Evolutionary conservation across 2,888 invertebrate species (phyloP), one percentile per base, ranked within the genome.

Genomic region (Spodoptera exigua): DNA sequence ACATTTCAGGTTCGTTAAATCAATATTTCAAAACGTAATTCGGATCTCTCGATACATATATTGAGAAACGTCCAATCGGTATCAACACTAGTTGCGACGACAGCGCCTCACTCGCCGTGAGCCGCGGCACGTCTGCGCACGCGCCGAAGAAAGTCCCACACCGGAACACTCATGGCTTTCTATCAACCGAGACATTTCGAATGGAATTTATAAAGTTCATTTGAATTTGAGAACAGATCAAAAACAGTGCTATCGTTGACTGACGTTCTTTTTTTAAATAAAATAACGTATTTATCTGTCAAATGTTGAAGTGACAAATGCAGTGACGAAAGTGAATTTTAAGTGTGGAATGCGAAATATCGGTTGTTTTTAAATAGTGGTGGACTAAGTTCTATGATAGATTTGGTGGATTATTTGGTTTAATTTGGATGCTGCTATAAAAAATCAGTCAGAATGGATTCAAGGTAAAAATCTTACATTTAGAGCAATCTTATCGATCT

Each of bases 161-260:
- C 82, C 86, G 84, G 86, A 85, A 87, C 84, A 83, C 83, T 76
- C 74, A 74, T 79, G 78, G 86, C 91, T 93, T 93, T 93, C 92
- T 91, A 91, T 83, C 85, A 77, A 83, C 78, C 82, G 78, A 83
- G 82, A 83, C 84, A 85, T 79, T 82, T 70, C 59, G 56, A 78
- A 74, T 61, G 74, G 65, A 77, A 77, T 77, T 76, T 75, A 75
- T 62, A 75, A 75, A 77, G 58, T 73, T 64, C 54, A 72, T 67
- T 74, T 59, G 52, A 58, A 74, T 69, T 68, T 39, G 56, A 74
- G 68, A 67, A 48, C 55, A 69, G 67, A 67, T 72, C 64, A 43
- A 60, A 44, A 63, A 45, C 52, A 67, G 62, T 72, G 59, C 11
- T 57, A 7, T 45, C 43, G 37, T 53, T 34, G 46, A 40, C 37